A percentile compares a stretch with the other conserved stretches of the same genome.
Evolutionary conservation across 2,113 vertebrate genomes (phyloP).

Genomic region (Percopsis transmontana): DNA sequence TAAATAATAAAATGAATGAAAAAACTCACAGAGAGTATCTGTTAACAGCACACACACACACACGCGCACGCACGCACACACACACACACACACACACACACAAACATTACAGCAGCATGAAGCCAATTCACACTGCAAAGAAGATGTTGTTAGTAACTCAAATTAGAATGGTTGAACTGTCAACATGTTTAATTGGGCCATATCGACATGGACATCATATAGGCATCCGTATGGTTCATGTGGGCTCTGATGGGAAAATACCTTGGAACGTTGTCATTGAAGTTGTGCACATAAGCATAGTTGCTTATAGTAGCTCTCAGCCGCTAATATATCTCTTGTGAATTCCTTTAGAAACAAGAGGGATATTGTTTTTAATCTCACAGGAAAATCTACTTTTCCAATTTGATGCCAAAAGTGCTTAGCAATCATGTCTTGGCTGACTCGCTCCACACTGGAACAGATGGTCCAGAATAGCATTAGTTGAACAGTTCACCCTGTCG

Average conservation of each 20-base stretch:
- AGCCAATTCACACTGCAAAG: no score
- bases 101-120: no score
- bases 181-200: no score
- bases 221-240: no score
- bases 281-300: not conserved
- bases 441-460: slow-evolving; percentile 8
- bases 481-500: slow-evolving; percentile 7
- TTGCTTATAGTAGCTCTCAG: no score
- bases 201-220: no score
- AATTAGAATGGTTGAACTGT: not conserved
- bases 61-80: no score
- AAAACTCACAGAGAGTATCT: no score
- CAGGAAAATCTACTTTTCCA: not conserved
- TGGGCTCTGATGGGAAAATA: not conserved
- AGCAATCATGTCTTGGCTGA: not conserved
- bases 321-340: not conserved
- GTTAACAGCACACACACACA: no score
- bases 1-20: no score
- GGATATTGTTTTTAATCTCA: not conserved
- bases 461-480: slow-evolving; percentile 10
- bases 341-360: not conserved
- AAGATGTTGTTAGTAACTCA: no score
- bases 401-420: not conserved
- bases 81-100: no score
- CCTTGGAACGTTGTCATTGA: not conserved